Percentiles rank a stretch among this genome's conserved stretches.
Conservation (phyloP, 2,113 vertebrate species). For the Ailurus styani region DNA sequence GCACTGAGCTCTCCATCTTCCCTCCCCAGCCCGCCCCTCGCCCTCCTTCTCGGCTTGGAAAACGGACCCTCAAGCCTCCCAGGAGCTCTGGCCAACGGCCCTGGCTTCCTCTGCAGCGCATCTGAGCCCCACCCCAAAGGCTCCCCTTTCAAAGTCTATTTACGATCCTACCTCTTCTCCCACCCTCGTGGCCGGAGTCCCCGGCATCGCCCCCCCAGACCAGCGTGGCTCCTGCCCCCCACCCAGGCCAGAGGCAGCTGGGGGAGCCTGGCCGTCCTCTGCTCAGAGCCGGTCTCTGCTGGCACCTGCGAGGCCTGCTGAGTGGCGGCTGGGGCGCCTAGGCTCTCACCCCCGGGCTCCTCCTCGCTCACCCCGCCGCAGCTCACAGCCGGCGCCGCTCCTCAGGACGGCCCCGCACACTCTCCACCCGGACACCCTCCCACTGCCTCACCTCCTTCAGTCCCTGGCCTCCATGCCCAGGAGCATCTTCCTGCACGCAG, state of each 20-base stretch:
- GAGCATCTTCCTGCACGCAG: no score
- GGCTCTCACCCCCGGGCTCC: rapidly evolving
- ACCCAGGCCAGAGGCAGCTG: rapidly evolving
- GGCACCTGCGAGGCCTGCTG: background rate
- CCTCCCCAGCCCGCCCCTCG: background rate
- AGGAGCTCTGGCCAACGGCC: background rate
- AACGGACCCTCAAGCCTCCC: background rate
- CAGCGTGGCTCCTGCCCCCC: rapidly evolving
- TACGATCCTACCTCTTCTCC: background rate
- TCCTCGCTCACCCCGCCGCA: rapidly evolving
- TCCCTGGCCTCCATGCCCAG: background rate
- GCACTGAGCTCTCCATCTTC: background rate
- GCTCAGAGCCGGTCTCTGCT: background rate
- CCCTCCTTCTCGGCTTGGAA: background rate
- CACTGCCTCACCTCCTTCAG: background rate
- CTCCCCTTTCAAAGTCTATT: background rate
- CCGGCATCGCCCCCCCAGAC: background rate
- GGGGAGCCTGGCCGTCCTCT: background rate
- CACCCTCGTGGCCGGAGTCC: background rate
- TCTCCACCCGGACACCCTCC: background rate
- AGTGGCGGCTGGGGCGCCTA: background rate
- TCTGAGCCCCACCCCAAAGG: background rate
- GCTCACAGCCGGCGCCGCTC: rapidly evolving
- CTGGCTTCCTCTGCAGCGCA: background rate
- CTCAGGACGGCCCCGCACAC: background rate